Evolutionary conservation across 2,888 invertebrate species (phyloP).

Genomic region (Dione vanillae): DNA sequence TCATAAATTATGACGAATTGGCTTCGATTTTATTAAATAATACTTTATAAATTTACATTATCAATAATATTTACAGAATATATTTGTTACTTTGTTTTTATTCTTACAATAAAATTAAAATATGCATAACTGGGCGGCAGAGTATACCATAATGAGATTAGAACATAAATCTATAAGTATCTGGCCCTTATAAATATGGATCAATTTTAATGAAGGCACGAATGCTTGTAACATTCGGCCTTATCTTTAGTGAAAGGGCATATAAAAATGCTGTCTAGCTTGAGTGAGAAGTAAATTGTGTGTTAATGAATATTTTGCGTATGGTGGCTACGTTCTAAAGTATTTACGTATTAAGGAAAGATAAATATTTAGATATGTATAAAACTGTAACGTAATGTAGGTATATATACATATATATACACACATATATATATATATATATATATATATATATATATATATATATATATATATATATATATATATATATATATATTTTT

Average conservation of each 20-base stretch:
- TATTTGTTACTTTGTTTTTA: neutral
- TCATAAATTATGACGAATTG: no score
- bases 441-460: no score
- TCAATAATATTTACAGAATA: no score
- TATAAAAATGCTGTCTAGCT: neutral
- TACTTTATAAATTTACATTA: no score
- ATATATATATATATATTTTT: no score
- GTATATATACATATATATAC: no score
- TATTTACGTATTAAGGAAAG: no score
- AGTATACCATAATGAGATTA: conserved; percentile 28
- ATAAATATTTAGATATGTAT: no score
- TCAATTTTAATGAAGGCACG: conserved; percentile 24
- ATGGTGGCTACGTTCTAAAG: neutral
- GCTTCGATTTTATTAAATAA: no score
- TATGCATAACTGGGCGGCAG: neutral
- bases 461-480: no score
- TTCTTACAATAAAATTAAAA: neutral
- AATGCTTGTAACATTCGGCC: conserved; percentile 30
- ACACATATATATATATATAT: no score
- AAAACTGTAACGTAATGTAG: no score
- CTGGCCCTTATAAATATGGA: conserved; percentile 39
- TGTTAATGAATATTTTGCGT: neutral
- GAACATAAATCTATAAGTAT: conserved; percentile 16
- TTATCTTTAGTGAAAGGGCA: conserved; percentile 7
- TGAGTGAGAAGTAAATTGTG: neutral